These are phyloP conservation scores for Glaucomys volans DNA, from an alignment of 2,113 vertebrate genomes.

Conservation along the genomic window DNA sequence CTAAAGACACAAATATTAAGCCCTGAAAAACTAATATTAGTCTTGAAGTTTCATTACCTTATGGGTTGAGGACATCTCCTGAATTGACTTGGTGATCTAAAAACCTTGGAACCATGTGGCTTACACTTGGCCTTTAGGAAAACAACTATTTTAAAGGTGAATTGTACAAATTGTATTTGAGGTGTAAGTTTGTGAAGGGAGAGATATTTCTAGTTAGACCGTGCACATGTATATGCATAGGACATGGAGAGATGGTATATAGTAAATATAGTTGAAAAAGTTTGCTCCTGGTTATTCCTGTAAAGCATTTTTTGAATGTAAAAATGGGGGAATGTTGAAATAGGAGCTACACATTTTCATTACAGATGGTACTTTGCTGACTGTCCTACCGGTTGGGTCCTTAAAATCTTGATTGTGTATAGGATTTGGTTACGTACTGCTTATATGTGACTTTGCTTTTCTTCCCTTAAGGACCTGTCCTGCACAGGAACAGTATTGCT, in stretches of 20 bases:
- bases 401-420: not conserved
- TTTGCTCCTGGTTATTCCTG: not conserved
- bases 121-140: slow-evolving; percentile 1
- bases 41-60: not conserved
- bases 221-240: not conserved
- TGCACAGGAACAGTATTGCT: slow-evolving; percentile 84
- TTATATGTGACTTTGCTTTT: slow-evolving; percentile 39
- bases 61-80: not conserved
- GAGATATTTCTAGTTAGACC: not conserved
- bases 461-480: slow-evolving; percentile 87
- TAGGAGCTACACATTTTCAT: not conserved
- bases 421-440: not conserved
- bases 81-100: not conserved
- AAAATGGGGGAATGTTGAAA: not conserved
- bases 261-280: not conserved
- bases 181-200: not conserved
- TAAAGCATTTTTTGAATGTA: slow-evolving; percentile 5
- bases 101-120: not conserved
- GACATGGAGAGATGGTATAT: not conserved
- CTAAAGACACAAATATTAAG: not conserved
- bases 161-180: not conserved
- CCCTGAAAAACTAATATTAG: not conserved
- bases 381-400: not conserved
- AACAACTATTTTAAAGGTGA: not conserved
- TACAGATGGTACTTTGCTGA: not conserved